Base-by-base conservation (phyloP, 2,797 vertebrate species). In the Steatocranus sp. region DNA sequence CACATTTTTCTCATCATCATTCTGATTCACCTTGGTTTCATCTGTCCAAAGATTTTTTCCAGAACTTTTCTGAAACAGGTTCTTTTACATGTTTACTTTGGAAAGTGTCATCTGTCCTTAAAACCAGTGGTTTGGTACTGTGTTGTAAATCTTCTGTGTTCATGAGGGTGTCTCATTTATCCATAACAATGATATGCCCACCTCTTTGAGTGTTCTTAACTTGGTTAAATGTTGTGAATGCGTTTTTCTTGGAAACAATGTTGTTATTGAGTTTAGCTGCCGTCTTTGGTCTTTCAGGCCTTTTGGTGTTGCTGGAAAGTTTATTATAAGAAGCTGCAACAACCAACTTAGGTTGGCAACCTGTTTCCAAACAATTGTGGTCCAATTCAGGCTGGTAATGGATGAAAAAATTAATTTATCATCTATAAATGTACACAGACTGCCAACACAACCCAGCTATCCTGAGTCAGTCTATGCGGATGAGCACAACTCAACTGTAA, bases 81-180 rank as follows among this genome's bases (percentile, higher is more conserved):
- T 36, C 18, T 63, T 63, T 20, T 20, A 63, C 11, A 36, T 1
- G 18, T 63, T 63, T 20, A 36, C 18, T 63, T 36, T 63, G 58
- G 32, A 63, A 63, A 66, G 34, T 23, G 2, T 66, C n/a, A 38
- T 38, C 34, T 66, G 61, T 66, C 11, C n/a, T 66, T 66, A 4
- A 38, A 63, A 38, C n/a, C 34, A 38, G n/a, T 38, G n/a, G 34
- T 20, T 58, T 38, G 8, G 46, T 17, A 18, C 46, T 17, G 36
- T 23, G 11, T 38, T 38, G 34, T 38, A 0, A 63, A 6, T 0
- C 32, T 63, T 36, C 3, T 12, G 58, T 36, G 11, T 36, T 66
- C 4, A 20, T 2, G n/a, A 23, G 34, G n/a, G 34, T 1, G 7
- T 38, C 34, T 38, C 61, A 23, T 38, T 56, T 32, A 56, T 56